Conservation (phyloP, 1,140 invertebrate genomes). For the Euborellia annulipes region DNA sequence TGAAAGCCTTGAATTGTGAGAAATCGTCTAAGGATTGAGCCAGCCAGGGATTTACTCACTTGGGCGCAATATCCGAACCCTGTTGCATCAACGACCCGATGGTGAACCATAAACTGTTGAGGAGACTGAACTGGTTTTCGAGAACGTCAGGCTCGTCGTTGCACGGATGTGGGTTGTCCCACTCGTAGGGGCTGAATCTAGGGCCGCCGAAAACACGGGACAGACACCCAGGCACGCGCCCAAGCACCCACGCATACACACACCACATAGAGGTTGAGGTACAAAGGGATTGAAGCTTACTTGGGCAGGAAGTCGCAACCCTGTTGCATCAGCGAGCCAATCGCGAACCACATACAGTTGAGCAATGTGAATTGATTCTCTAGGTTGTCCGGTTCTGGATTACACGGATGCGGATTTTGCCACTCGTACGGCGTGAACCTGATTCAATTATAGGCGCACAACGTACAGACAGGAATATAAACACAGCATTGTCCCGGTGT, state of each 20-base stretch:
- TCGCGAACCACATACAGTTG: constrained; percentile 92
- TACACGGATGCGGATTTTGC: constrained; percentile 73
- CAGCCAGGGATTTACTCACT: constrained; percentile 30
- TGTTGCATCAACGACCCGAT: constrained; percentile 82
- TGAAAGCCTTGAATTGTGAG: no score
- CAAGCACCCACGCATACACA: constrained; percentile 24
- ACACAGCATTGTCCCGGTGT: no score
- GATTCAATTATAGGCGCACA: constrained; percentile 18
- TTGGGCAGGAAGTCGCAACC: constrained; percentile 81
- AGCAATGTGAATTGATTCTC: constrained; percentile 84
- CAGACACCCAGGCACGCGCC: constrained; percentile 22
- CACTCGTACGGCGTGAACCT: constrained; percentile 90
- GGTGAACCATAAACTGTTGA: constrained; percentile 80
- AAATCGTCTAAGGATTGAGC: no score
- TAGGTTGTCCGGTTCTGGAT: constrained; percentile 55
- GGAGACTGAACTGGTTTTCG: constrained; percentile 76
- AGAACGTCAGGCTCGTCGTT: constrained; percentile 57
- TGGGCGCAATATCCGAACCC: constrained; percentile 76
- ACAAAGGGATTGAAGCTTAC: constrained; percentile 39
- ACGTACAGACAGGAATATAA: no score
- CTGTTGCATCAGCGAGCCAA: constrained; percentile 86
- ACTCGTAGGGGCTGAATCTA: constrained; percentile 81
- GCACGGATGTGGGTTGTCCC: constrained; percentile 70
- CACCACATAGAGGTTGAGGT: constrained; percentile 5
- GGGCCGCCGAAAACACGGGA: constrained; percentile 27